These are phyloP conservation scores for Scolanthus callimorphus DNA, from an alignment of 92 coral and sea anemone genomes.

Conservation along the genomic window DNA sequence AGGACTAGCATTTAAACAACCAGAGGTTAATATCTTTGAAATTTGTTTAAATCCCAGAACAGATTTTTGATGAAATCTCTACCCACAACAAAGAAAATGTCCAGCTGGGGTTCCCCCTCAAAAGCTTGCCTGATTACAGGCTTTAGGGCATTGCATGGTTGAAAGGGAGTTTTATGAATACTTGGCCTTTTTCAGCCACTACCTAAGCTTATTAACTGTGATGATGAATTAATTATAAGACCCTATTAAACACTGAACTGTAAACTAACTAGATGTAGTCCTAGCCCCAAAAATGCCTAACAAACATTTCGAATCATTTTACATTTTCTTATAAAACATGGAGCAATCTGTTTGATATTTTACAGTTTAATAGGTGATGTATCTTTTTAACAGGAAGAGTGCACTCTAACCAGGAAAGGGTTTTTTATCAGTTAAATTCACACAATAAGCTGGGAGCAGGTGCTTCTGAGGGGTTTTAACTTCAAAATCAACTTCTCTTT, in stretches of 20 bases:
- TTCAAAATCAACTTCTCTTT: neutral
- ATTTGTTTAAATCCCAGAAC: neutral
- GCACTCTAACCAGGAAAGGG: too few relatives aligned
- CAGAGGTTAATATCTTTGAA: neutral
- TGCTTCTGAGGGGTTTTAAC: conserved; percentile 13
- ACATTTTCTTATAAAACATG: too few relatives aligned
- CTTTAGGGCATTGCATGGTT: neutral
- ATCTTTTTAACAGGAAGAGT: too few relatives aligned
- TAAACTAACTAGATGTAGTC: neutral
- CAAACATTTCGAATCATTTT: too few relatives aligned
- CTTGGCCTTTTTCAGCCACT: neutral
- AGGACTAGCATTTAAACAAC: too few relatives aligned
- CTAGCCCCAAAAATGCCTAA: too few relatives aligned
- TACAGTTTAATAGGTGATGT: too few relatives aligned
- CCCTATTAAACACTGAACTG: neutral
- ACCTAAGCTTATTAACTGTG: neutral
- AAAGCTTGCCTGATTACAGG: neutral
- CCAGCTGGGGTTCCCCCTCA: neutral
- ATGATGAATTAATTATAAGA: conserved; percentile 1
- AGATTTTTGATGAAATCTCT: neutral
- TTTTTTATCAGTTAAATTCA: conserved; percentile 18
- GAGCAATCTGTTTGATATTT: too few relatives aligned
- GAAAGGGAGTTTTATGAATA: neutral
- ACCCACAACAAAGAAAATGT: neutral
- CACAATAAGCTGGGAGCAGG: conserved; percentile 22